Conservation (phyloP, 1,140 invertebrate genomes). For the Drosophila gunungcola region DNA sequence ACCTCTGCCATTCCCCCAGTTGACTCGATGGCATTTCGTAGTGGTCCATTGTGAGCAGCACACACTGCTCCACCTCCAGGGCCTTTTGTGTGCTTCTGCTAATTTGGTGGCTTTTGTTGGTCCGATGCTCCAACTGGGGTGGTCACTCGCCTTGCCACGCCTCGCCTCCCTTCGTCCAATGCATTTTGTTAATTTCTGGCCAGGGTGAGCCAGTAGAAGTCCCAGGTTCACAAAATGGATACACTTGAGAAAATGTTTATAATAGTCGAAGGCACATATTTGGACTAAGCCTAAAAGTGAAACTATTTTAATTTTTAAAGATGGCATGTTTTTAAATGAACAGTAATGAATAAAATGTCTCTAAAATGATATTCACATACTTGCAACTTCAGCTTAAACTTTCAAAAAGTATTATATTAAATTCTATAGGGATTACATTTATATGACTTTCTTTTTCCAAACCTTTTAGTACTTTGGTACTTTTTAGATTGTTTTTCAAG, state of each 20-base stretch:
- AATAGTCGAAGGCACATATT: too few relatives aligned
- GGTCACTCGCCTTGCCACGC: slow-evolving; percentile 15
- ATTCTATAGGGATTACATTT: too few relatives aligned
- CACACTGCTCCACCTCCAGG: slow-evolving; percentile 20
- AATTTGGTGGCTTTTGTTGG: slow-evolving; percentile 78
- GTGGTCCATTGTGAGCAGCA: slow-evolving; percentile 49
- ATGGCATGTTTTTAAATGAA: too few relatives aligned
- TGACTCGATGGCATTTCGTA: slow-evolving; percentile 60
- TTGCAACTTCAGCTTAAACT: too few relatives aligned
- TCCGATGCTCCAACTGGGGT: slow-evolving; percentile 19
- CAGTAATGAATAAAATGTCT: too few relatives aligned
- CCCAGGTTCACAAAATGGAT: slow-evolving; percentile 1
- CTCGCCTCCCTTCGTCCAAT: slow-evolving; percentile 32
- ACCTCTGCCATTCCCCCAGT: slow-evolving; percentile 13
- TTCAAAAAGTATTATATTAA: too few relatives aligned
- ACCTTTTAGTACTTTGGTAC: neutral
- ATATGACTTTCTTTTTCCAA: too few relatives aligned
- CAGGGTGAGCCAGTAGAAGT: slow-evolving; percentile 19
- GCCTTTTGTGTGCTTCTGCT: slow-evolving; percentile 66
- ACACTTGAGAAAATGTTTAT: slow-evolving; percentile 5
- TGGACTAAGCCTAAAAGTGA: too few relatives aligned
- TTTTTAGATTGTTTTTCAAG: neutral
- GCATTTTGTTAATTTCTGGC: slow-evolving; percentile 51
- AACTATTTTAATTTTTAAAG: too few relatives aligned
- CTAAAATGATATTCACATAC: too few relatives aligned